Evolutionary conservation across 2,888 invertebrate genomes (phyloP).

Genomic region (Andrena minutula): DNA sequence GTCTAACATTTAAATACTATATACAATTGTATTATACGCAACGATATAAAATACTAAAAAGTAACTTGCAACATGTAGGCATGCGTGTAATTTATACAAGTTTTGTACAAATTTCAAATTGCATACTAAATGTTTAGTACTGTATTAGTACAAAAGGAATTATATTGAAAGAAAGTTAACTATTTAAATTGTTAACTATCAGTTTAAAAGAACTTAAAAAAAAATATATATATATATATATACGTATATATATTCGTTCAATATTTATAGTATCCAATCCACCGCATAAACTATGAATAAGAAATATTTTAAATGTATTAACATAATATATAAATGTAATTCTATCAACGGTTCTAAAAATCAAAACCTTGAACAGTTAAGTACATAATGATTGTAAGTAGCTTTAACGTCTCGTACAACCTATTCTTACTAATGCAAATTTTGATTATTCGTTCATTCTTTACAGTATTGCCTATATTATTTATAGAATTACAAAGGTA

Average conservation of each 20-base stretch:
- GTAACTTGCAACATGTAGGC: slow-evolving; percentile 39
- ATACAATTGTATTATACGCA: slow-evolving; percentile 33
- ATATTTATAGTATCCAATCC: slow-evolving; percentile 34
- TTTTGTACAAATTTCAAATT: slow-evolving; percentile 37
- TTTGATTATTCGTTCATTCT: slow-evolving; percentile 45
- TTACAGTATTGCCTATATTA: slow-evolving; percentile 13
- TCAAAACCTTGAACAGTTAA: slow-evolving; percentile 35
- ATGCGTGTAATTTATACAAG: slow-evolving; percentile 37
- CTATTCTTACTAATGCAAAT: slow-evolving; percentile 27
- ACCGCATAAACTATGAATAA: slow-evolving; percentile 36
- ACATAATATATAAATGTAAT: slow-evolving; percentile 22
- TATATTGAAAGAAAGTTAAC: neutral
- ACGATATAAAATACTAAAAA: slow-evolving; percentile 28
- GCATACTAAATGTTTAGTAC: slow-evolving; percentile 19
- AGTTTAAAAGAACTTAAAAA: slow-evolving; percentile 9
- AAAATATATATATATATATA: neutral
- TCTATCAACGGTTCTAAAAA: slow-evolving; percentile 12
- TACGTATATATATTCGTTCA: neutral
- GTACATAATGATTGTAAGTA: slow-evolving; percentile 33
- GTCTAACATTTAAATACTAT: slow-evolving; percentile 37
- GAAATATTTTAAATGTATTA: slow-evolving; percentile 20
- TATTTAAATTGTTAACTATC: neutral
- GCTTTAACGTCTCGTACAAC: slow-evolving; percentile 8
- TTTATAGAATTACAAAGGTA: slow-evolving; percentile 17
- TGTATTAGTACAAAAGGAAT: slow-evolving; percentile 29